Evolutionary conservation across 1,140 invertebrate species (phyloP).

Genomic region (Formica exsecta): DNA sequence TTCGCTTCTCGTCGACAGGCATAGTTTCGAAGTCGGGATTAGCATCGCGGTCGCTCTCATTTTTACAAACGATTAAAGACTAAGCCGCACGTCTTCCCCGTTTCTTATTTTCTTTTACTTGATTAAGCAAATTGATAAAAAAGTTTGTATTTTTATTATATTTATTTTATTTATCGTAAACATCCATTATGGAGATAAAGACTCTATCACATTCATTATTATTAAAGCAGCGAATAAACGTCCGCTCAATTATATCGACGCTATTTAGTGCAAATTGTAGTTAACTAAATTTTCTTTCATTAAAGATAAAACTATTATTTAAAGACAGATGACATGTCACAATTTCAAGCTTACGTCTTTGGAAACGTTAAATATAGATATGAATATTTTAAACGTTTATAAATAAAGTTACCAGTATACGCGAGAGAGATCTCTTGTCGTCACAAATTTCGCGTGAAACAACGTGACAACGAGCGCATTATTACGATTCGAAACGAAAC

Average conservation of each 20-base stretch:
- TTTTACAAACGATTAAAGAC: slow-evolving; percentile 26
- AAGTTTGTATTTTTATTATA: background rate
- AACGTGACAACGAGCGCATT: slow-evolving; percentile 18
- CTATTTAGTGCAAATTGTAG: too few species aligned
- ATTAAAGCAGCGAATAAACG: too few species aligned
- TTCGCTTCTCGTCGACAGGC: slow-evolving; percentile 51
- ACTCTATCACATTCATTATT: too few species aligned
- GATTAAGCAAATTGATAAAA: background rate
- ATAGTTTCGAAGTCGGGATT: slow-evolving; percentile 44
- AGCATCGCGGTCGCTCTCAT: slow-evolving; percentile 26
- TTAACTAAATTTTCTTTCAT: background rate
- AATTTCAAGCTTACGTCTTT: background rate
- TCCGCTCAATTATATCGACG: too few species aligned
- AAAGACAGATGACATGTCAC: background rate
- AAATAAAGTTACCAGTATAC: background rate
- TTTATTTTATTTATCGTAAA: too few species aligned
- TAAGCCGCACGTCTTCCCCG: background rate
- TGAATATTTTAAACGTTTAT: background rate
- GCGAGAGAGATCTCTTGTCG: background rate
- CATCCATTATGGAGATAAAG: too few species aligned
- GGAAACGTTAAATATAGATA: background rate
- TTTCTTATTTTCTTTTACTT: background rate
- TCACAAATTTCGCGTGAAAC: slow-evolving; percentile 15
- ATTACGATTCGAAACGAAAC: slow-evolving; percentile 33
- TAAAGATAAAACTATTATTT: background rate